phyloP scores from a whole-genome alignment of 2,113 vertebrate genomes.

The Hippocampus abdominalis region DNA sequence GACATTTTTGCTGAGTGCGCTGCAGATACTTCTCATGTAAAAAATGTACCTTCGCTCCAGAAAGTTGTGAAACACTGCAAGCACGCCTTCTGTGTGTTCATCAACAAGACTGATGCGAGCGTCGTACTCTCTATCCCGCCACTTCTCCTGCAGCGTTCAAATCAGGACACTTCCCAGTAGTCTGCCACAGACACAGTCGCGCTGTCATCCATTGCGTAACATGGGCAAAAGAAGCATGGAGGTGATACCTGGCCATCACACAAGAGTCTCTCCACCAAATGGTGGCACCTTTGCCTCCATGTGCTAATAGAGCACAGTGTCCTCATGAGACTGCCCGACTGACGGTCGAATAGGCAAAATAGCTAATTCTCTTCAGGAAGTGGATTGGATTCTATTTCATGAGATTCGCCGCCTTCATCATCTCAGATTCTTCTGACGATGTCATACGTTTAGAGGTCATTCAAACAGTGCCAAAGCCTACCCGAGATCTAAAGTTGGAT shows the following conservation, averaged over 20 bases:
- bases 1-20: too few species aligned
- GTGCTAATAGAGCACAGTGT: conserved; percentile 38
- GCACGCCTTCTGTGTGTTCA: conserved; percentile 4
- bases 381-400: conserved; percentile 59
- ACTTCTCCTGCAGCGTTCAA: conserved; percentile 33
- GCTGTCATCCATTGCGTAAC: conserved; percentile 14
- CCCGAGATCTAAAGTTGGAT: background rate
- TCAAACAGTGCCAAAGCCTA: background rate
- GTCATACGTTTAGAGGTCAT: background rate
- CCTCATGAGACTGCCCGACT: conserved; percentile 36
- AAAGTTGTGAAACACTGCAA: conserved; percentile 8
- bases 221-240: background rate
- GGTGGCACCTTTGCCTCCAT: conserved; percentile 37
- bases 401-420: conserved; percentile 1
- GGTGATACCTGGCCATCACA: conserved; percentile 49
- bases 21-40: background rate
- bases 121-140: conserved; percentile 20
- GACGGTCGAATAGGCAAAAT: conserved; percentile 42
- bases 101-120: conserved; percentile 18
- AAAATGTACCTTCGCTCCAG: background rate
- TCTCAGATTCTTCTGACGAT: background rate
- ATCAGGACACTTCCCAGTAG: conserved; percentile 55
- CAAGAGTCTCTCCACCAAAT: conserved; percentile 56
- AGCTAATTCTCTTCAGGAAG: conserved; percentile 52
- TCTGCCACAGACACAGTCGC: conserved; percentile 27